Conservation (phyloP, 2,797 vertebrate species). For the Todus mexicanus region DNA sequence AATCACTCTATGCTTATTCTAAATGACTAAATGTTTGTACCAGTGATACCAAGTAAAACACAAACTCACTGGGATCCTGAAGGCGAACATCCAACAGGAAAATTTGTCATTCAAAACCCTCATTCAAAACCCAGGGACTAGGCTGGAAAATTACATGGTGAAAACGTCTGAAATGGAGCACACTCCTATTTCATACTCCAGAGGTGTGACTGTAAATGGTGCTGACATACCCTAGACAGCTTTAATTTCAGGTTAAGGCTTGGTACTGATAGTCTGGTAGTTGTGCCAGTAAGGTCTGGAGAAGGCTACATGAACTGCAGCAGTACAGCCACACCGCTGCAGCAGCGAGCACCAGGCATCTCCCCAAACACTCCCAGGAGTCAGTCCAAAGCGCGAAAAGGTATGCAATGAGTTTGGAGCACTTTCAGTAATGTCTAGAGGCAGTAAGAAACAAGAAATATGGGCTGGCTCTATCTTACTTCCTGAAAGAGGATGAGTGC, state of each 20-base stretch:
- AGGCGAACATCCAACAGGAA: background rate
- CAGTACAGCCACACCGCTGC: background rate
- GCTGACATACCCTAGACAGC: background rate
- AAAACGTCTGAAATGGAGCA: fast-evolving
- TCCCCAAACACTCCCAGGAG: background rate
- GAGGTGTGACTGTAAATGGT: background rate
- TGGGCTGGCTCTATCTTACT: background rate
- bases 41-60: background rate
- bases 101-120: background rate
- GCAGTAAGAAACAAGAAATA: background rate
- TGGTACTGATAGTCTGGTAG: background rate
- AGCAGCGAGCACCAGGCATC: fast-evolving
- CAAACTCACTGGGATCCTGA: background rate
- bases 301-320: background rate
- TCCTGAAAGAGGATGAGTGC: background rate
- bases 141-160: background rate
- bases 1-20: background rate
- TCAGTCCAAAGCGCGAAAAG: background rate
- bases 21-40: background rate
- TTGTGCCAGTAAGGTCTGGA: background rate
- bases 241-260: background rate
- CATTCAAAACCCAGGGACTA: background rate
- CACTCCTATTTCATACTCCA: background rate
- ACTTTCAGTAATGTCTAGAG: background rate
- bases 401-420: background rate